Percentiles rank a stretch among this genome's conserved stretches.
Conservation (phyloP, 2,797 vertebrate genomes). For the Clarias pachynema region DNA sequence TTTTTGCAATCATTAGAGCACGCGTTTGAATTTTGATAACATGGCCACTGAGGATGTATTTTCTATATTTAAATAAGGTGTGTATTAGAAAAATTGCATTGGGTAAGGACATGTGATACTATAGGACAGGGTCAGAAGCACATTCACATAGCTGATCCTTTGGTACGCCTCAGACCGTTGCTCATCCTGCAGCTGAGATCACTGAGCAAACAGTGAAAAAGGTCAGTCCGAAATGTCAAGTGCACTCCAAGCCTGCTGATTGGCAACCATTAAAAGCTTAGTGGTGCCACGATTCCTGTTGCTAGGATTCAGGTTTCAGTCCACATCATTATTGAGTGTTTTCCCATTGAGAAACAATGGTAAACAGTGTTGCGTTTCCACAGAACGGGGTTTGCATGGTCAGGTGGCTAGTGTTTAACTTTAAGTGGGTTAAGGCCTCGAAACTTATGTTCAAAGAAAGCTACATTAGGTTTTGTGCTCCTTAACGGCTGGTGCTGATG, state of each 20-base stretch:
- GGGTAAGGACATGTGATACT: not conserved
- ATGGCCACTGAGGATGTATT: not conserved
- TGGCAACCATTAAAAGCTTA: conserved; percentile 46
- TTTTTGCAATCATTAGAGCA: not conserved
- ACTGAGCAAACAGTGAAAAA: conserved; percentile 51
- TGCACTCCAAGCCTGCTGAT: conserved; percentile 47
- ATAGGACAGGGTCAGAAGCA: not conserved
- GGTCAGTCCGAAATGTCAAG: conserved; percentile 59
- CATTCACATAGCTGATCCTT: conserved; percentile 29
- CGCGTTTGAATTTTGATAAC: not conserved
- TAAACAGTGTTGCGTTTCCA: not conserved
- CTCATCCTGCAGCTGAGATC: conserved; percentile 40
- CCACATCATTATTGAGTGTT: not conserved
- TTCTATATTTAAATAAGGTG: not conserved
- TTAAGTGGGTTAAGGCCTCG: conserved; percentile 6
- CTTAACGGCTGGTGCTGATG: not conserved
- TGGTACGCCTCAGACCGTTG: conserved; percentile 31
- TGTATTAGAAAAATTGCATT: not conserved
- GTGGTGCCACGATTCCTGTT: conserved; percentile 8
- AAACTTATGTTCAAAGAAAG: not conserved
- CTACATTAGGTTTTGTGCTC: not conserved
- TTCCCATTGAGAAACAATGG: not conserved
- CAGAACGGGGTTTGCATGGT: not conserved
- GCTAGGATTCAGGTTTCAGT: conserved; percentile 16
- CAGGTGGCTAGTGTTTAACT: not conserved